Percentiles rank a stretch among this genome's conserved stretches.
Conservation (phyloP, 2,797 vertebrate genomes). For the Poeciliopsis presidionis region DNA sequence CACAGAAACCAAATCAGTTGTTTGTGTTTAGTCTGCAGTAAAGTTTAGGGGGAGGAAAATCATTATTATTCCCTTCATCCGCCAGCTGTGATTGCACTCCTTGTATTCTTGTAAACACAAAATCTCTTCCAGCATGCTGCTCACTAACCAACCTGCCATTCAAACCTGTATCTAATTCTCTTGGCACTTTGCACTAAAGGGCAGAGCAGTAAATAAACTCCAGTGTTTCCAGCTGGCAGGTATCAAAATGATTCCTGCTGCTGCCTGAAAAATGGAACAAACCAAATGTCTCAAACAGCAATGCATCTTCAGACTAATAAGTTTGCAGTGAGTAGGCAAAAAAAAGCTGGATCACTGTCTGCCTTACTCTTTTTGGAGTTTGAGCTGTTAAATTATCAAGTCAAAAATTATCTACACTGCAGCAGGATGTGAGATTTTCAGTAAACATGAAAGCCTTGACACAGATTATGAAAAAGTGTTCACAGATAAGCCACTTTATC, state of each 20-base stretch:
- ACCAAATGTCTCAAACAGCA: constrained; percentile 8
- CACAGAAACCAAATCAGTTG: not conserved
- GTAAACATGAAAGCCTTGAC: constrained; percentile 22
- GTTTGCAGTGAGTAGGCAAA: not conserved
- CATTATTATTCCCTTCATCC: constrained; percentile 5
- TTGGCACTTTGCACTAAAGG: constrained; percentile 42
- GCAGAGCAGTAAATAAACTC: constrained; percentile 12
- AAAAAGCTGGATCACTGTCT: not conserved
- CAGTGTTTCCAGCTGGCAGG: constrained; percentile 31
- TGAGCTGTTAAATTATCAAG: not conserved
- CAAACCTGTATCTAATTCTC: constrained; percentile 39
- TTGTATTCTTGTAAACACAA: constrained; percentile 42
- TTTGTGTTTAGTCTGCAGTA: not conserved
- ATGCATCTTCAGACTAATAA: constrained; percentile 1
- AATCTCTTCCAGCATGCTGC: constrained; percentile 33
- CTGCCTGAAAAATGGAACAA: constrained; percentile 6
- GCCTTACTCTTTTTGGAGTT: constrained; percentile 1
- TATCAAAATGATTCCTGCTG: constrained; percentile 35
- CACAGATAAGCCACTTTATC: constrained; percentile 41
- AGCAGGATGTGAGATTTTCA: constrained; percentile 10
- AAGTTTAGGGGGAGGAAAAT: not conserved
- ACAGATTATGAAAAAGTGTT: constrained; percentile 1
- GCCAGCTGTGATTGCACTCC: constrained; percentile 23
- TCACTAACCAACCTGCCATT: constrained; percentile 17
- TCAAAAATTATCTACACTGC: constrained; percentile 5